These are phyloP conservation scores for Bombus difficillimus DNA, from an alignment of 1,140 invertebrate genomes.

Conservation along the genomic window DNA sequence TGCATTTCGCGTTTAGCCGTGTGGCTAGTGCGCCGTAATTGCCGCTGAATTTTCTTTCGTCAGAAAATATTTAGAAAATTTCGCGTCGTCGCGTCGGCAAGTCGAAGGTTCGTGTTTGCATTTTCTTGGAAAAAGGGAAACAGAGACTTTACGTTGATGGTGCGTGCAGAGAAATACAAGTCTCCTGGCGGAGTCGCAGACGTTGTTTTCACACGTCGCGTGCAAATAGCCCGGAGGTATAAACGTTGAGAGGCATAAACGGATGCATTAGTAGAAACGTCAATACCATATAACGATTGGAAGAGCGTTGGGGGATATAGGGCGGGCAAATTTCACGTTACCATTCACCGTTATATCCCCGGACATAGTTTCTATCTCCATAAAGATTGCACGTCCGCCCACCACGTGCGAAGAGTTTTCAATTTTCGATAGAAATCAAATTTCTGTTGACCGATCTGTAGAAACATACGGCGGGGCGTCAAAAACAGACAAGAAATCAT, in stretches of 20 bases:
- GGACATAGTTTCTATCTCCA: conserved; percentile 55
- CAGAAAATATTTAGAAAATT: neutral
- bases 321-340: conserved; percentile 53
- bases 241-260: neutral
- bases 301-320: conserved; percentile 26
- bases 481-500: conserved; percentile 26
- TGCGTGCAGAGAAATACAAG: neutral
- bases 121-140: neutral
- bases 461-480: neutral
- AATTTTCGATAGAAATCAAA: conserved; percentile 69
- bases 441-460: conserved; percentile 40
- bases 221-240: conserved; percentile 10
- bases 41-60: neutral
- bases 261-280: conserved; percentile 48
- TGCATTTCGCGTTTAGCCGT: neutral
- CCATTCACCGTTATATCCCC: conserved; percentile 31
- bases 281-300: conserved; percentile 50
- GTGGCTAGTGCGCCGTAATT: neutral
- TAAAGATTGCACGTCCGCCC: conserved; percentile 57
- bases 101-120: neutral
- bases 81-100: neutral
- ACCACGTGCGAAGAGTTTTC: conserved; percentile 43
- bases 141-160: neutral
- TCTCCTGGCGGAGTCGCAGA: neutral
- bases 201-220: conserved; percentile 22